Base-by-base conservation (phyloP, 2,888 invertebrate species). In the Formica aserva region DNA sequence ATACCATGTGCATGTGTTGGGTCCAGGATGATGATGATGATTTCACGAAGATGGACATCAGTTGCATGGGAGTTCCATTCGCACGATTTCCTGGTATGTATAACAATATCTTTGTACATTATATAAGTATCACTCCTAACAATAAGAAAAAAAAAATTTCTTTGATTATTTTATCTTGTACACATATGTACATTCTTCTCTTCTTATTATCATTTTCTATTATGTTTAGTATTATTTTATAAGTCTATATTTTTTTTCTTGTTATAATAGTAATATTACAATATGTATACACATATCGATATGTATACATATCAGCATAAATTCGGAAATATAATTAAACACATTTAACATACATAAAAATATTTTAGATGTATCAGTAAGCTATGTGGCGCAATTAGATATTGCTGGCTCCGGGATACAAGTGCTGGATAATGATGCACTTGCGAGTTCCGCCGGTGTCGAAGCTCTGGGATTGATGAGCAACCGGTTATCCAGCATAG, bases 401-500 rank as follows among this genome's bases (percentile, higher is more conserved):
- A 97, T 98, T 94, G 97, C 97, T 90, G 97, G 97, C 95, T 97
- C 98, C 85, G 97, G 97, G 92, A 96, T 98, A 93, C 97, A 97
- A 95, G 96, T 97, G 90, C 95, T 98, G 92, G 97, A 98, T 91
- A 97, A 97, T 92, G 98, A 98, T 94, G 97, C 97, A 86, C 95
- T 98, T 92, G 92, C 93, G n/a, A 94, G 94, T 87, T 93, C 93
- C 18, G 92, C 93, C 0, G 97, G 97, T 88, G 96, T 98, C 89
- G 98, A 98, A 95, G 97, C 98, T 84, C 96, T 98, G 89, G 97
- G 98, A 92, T 95, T 98, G 94, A 97, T 97, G 95, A 98, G 97
- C 95, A 98, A 98, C 95, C 97, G 97, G 95, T 96, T 98, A 92
- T 97, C 97, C 95, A 96, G 96, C 95, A 97, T 98, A 94, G 97